A percentile compares a stretch with the other conserved stretches of the same genome.
These are phyloP conservation scores for Lamprotornis superbus DNA, from an alignment of 2,113 vertebrate genomes.

Conservation along the genomic window DNA sequence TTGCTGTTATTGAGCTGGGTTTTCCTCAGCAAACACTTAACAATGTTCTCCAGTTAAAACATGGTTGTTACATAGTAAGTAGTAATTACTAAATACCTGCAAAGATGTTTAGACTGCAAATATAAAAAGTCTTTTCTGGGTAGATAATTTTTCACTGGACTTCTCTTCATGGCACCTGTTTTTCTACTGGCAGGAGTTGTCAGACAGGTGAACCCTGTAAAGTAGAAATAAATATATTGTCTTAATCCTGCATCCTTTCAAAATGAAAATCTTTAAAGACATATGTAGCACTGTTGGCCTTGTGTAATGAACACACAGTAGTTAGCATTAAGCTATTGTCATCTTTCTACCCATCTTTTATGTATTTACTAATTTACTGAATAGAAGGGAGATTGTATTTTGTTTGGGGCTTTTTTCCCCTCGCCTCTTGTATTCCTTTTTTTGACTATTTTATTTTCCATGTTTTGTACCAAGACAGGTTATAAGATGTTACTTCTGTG, in stretches of 20 bases:
- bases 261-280: not conserved
- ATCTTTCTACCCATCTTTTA: not conserved
- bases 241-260: not conserved
- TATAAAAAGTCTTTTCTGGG: not conserved
- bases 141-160: not conserved
- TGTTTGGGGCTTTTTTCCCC: fast-evolving
- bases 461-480: not conserved
- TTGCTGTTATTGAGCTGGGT: not conserved
- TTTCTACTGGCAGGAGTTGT: not conserved
- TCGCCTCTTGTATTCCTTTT: not conserved
- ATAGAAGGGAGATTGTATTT: not conserved
- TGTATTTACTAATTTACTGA: not conserved
- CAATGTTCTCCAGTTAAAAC: not conserved
- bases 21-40: not conserved
- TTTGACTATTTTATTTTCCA: not conserved
- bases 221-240: not conserved
- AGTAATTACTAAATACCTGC: not conserved
- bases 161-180: not conserved
- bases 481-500: not conserved
- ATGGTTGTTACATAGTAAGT: not conserved
- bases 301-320: not conserved
- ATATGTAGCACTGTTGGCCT: not conserved
- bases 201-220: not conserved
- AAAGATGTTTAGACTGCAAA: not conserved
- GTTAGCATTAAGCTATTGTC: not conserved